Evolutionary conservation across 2,113 vertebrate genomes (phyloP).

Genomic region (Cynoglossus semilaevis): DNA sequence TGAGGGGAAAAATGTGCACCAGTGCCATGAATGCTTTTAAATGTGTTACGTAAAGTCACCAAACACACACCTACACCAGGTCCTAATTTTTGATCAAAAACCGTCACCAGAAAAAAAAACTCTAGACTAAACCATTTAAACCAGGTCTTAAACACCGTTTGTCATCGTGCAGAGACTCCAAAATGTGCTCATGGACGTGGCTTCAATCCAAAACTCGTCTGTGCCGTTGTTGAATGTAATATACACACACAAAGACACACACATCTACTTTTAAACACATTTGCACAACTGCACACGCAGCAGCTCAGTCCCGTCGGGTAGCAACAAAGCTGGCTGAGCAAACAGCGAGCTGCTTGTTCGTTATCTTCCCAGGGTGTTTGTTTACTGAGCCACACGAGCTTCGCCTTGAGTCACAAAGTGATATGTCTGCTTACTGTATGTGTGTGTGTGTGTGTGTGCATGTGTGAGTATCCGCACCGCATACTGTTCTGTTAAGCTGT

Average conservation of each 20-base stretch:
- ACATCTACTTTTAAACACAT: slow-evolving; percentile 37
- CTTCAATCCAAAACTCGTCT: not conserved
- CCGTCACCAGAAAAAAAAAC: no score
- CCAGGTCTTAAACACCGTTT: not conserved
- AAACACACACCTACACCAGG: no score
- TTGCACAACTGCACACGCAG: slow-evolving; percentile 51
- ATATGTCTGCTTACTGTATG: slow-evolving; percentile 1
- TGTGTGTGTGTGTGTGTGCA: not conserved
- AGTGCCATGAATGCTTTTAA: no score
- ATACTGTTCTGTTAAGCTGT: slow-evolving; percentile 7
- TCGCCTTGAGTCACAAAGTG: slow-evolving; percentile 47
- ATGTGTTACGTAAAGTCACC: no score
- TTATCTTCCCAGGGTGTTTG: slow-evolving; percentile 62
- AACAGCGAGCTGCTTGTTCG: slow-evolving; percentile 58
- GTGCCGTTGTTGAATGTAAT: not conserved
- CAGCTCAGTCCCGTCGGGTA: slow-evolving; percentile 47
- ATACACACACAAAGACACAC: slow-evolving; percentile 8
- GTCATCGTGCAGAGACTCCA: not conserved
- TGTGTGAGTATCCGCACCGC: not conserved
- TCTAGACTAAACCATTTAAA: not conserved
- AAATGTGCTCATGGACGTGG: not conserved
- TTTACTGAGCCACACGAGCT: slow-evolving; percentile 56
- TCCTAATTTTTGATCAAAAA: no score
- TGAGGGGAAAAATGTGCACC: no score
- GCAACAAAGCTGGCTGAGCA: slow-evolving; percentile 59